Base-by-base conservation (phyloP, 1,140 invertebrate genomes). In the Cydia amplana region DNA sequence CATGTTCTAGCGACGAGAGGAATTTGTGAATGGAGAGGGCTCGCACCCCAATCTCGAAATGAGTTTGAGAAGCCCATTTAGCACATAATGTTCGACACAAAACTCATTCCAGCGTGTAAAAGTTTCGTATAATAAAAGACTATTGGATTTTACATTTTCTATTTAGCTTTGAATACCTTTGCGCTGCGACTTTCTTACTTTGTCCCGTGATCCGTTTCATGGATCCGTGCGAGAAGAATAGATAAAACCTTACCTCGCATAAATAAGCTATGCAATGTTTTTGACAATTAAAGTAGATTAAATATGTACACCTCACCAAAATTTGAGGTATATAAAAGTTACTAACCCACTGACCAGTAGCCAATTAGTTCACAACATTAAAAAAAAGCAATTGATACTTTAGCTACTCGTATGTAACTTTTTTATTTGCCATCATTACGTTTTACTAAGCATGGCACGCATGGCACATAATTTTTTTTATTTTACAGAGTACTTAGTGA, bases 11-110 rank as follows among this genome's bases (percentile, higher is more conserved):
- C 14, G 16, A 70, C 65, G 16, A 36, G 14, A 25, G 18, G n/a
- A 32, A 70, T 32, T 70, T 40, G 28, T 70, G 32, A 43, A 36
- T 70, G 36, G 6, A n/a, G 16, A 32, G 28, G 28, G n/a, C 28
- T 40, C 32, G 28, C 18, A 70, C 16, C 28, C 65, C 28, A 70
- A 70, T 70, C 65, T 43, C 36, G n/a, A 70, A 36, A 70, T 70
- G 65, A 70, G 65, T 70, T 70, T 40, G 32, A 36, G 65, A 36
- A 28, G 25, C 64, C 28, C 28, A 70, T 70, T 65, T 70, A 36
- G 32, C 55, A 70, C 65, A 18, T 36, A 36, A 36, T 18, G 65
- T 40, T 70, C 32, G 65, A 36, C 36, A 23, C 65, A 18, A 36
- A 36, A 70, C 65, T 36, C 28, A 36, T 36, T 70, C 36, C 16